Evolutionary conservation across 1,140 invertebrate genomes (phyloP), one percentile per base, ranked within the genome.

Genomic region (Archivesica marissinica): DNA sequence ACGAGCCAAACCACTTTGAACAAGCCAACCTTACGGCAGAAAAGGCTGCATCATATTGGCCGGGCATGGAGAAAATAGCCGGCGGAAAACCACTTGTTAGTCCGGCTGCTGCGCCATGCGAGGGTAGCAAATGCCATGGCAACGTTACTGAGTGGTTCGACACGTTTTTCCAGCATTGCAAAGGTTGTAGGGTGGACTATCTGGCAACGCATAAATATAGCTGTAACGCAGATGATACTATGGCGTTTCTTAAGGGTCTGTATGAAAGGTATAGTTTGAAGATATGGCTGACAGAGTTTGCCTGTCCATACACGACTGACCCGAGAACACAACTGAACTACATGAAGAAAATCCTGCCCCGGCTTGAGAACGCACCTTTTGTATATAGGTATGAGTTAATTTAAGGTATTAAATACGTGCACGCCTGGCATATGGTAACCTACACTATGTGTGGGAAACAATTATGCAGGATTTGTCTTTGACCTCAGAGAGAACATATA

Each of bases 1-100:
- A 89, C 54, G 88, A 89, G 33, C 88, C 88, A 41, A 88, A 89
- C 66, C 79, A 86, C 28, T n/a, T 44, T 33, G 35, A 66, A 25
- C 87, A 89, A 50, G 38, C 88, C n/a, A 85, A 88, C 38, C 28
- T 88, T 7, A 68, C 81, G 2, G 78, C 88, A 0, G 39, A 79
- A 50, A 33, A 82, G 20, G 86, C 85, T 6, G 87, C 88, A 13
- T 15, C 39, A 7, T 66, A 75, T 47, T 88, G 87, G 89, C 77
- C 68, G 0, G 28, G 76, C 66, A 33, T 90, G 38, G 82, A 88
- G 66, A 35, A 59, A 9, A 39, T 77, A 33, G 59, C 56, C 11
- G 20, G 61, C 1, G 84, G 84, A 2, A 87, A 74, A 44, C 20
- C 76, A 1, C 74, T 90, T 23, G 87, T 88, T 9, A 79, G 80